These are phyloP conservation scores for Aegotheles bennettii DNA, from an alignment of 2,113 vertebrate genomes.

Conservation along the genomic window DNA sequence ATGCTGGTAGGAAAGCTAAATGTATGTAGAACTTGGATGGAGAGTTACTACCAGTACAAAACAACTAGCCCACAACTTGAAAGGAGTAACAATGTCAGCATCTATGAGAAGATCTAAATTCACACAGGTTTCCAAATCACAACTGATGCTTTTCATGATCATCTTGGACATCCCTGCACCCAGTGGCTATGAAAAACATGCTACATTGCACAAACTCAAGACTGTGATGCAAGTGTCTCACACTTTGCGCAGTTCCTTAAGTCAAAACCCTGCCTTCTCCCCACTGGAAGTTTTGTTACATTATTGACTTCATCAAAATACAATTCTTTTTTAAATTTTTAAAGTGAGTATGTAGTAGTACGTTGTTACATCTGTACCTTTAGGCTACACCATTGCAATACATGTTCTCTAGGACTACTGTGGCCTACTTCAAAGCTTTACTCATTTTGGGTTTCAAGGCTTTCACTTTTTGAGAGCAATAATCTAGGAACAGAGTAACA, in stretches of 20 bases:
- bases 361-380: not conserved
- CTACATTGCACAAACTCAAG: not conserved
- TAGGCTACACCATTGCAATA: not conserved
- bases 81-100: not conserved
- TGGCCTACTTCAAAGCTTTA: not conserved
- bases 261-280: not conserved
- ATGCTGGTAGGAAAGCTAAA: not conserved
- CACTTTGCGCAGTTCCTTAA: not conserved
- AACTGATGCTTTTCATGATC: not conserved
- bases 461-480: not conserved
- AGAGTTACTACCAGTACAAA: not conserved
- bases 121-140: not conserved
- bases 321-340: not conserved
- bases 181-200: not conserved
- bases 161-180: not conserved
- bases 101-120: not conserved
- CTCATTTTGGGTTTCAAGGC: not conserved
- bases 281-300: not conserved
- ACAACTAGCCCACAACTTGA: not conserved
- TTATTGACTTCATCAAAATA: not conserved
- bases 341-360: not conserved
- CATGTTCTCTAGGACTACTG: not conserved
- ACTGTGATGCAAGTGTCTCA: not conserved
- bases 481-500: not conserved
- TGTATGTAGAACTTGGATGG: not conserved